Percentiles rank a stretch among this genome's conserved stretches.
phyloP scores from a whole-genome alignment of 2,888 invertebrate genomes.

The Dorcus hopei region DNA sequence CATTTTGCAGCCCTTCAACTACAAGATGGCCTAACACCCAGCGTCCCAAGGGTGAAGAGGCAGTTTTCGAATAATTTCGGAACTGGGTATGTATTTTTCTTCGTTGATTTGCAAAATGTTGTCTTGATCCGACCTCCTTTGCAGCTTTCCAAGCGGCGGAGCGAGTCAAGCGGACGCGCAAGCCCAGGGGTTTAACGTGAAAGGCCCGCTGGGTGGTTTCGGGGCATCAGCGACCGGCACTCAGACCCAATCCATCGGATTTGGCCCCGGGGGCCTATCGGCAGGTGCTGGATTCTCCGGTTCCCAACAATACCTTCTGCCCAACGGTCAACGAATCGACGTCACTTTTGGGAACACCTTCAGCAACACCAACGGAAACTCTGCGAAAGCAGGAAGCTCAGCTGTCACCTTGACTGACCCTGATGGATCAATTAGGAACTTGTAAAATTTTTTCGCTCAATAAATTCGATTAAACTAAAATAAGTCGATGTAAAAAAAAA shows the following conservation, averaged over 20 bases:
- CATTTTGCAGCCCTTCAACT: too few species aligned
- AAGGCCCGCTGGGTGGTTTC: constrained; percentile 35
- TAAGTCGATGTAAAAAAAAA: too few species aligned
- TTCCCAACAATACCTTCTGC: constrained; percentile 44
- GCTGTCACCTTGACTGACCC: background rate
- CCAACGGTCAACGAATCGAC: constrained; percentile 47
- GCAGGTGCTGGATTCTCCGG: constrained; percentile 45
- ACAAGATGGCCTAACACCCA: too few species aligned
- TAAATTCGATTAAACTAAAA: too few species aligned
- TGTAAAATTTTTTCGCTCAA: background rate
- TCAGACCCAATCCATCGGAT: constrained; percentile 19
- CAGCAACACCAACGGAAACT: constrained; percentile 24
- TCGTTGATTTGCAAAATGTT: too few species aligned
- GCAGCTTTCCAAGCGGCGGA: constrained; percentile 16
- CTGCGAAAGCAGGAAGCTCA: constrained; percentile 9
- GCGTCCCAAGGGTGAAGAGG: too few species aligned
- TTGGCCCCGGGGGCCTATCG: constrained; percentile 16
- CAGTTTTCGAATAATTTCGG: too few species aligned
- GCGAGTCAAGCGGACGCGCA: constrained; percentile 40
- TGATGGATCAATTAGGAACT: background rate
- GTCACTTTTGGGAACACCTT: constrained; percentile 45
- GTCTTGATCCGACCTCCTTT: background rate
- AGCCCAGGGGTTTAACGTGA: constrained; percentile 44
- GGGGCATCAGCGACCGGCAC: constrained; percentile 22
- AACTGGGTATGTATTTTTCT: too few species aligned